Conservation (phyloP, 2,113 vertebrate genomes). For the Carassius carassius region DNA sequence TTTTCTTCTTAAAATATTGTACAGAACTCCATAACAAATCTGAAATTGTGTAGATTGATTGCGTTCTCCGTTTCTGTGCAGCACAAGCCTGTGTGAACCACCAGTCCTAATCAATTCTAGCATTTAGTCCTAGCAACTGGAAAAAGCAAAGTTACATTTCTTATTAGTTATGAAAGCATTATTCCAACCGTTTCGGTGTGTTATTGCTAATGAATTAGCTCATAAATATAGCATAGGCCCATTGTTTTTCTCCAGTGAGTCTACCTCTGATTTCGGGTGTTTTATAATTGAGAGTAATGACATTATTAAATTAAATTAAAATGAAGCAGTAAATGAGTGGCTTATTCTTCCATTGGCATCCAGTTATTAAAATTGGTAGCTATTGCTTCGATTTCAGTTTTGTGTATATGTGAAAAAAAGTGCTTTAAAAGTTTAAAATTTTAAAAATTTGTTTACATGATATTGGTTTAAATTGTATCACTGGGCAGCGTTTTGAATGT, state of each 20-base stretch:
- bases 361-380: slow-evolving; percentile 18
- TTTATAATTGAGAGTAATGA: slow-evolving; percentile 22
- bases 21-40: slow-evolving; percentile 34
- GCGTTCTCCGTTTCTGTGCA: slow-evolving; percentile 22
- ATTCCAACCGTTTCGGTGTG: background rate
- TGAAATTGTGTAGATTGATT: background rate
- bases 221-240: background rate
- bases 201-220: background rate
- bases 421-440: slow-evolving; percentile 29
- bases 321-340: background rate
- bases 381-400: slow-evolving; percentile 20
- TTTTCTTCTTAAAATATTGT: slow-evolving; percentile 3
- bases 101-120: background rate
- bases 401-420: slow-evolving; percentile 4
- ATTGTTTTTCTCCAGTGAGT: background rate
- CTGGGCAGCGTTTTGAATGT: slow-evolving; percentile 69
- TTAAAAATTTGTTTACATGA: slow-evolving; percentile 54
- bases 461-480: slow-evolving; percentile 58
- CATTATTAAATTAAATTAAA: slow-evolving; percentile 15
- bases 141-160: background rate
- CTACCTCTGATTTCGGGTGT: slow-evolving; percentile 14
- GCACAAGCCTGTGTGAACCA: slow-evolving; percentile 8
- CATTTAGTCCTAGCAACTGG: slow-evolving; percentile 1
- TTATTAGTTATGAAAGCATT: slow-evolving; percentile 12
- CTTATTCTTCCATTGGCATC: slow-evolving; percentile 5